A percentile compares a stretch with the other conserved stretches of the same genome.
These are phyloP conservation scores for Athene noctua DNA, from an alignment of 2,113 vertebrate genomes.

Conservation along the genomic window DNA sequence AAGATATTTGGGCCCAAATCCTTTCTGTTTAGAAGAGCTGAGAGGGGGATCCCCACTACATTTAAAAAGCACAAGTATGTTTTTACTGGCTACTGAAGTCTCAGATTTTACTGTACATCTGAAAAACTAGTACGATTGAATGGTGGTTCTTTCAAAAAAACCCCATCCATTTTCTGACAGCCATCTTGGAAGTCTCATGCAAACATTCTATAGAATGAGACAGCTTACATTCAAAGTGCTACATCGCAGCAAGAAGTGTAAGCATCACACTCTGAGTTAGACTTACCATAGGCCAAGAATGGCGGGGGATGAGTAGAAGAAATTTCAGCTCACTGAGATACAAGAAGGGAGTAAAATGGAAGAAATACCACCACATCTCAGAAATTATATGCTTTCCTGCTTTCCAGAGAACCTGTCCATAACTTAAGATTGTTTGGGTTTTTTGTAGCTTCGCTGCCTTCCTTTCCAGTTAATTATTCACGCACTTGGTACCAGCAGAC, in stretches of 20 bases:
- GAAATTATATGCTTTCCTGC: neutral
- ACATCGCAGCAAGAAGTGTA: neutral
- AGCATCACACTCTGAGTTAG: neutral
- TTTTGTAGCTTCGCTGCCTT: conserved; percentile 49
- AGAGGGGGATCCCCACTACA: neutral
- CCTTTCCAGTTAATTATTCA: conserved; percentile 78
- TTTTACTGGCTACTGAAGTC: neutral
- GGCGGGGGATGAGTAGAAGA: neutral
- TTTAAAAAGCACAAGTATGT: neutral
- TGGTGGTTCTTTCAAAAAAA: neutral
- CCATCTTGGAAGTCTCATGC: neutral
- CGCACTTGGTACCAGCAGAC: conserved; percentile 46
- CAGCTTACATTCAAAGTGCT: neutral
- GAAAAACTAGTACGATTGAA: neutral
- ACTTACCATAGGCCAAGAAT: neutral
- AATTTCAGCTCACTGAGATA: conserved; percentile 2
- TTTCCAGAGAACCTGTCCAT: neutral
- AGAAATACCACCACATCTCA: neutral
- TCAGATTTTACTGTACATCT: neutral
- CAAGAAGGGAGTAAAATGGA: neutral
- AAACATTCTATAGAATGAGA: neutral
- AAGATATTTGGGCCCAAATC: neutral
- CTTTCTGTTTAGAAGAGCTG: neutral
- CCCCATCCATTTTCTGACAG: neutral
- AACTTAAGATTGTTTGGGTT: conserved; percentile 3